These are phyloP conservation scores for Cantharis nigra DNA, from an alignment of 2,888 invertebrate species.

Conservation along the genomic window DNA sequence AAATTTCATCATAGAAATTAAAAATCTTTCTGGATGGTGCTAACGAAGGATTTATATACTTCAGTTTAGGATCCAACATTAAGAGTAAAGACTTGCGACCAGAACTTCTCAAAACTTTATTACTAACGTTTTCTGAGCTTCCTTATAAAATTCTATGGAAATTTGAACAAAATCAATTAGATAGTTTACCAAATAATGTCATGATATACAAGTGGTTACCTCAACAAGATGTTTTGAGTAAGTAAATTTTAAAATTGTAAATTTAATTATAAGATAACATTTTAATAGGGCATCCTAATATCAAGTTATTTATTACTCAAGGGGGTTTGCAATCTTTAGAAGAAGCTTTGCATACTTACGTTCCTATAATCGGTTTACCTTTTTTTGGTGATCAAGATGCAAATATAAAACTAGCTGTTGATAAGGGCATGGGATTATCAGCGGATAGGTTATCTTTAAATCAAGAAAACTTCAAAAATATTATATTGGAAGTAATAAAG, in stretches of 20 bases:
- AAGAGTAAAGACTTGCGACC: conserved; percentile 24
- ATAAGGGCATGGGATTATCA: neutral
- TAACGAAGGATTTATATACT: conserved; percentile 34
- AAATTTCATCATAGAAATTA: neutral
- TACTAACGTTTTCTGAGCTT: conserved; percentile 50
- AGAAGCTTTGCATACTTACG: neutral
- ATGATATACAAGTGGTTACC: conserved; percentile 53
- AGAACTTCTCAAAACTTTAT: conserved; percentile 43
- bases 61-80: conserved; percentile 10
- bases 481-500: neutral
- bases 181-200: conserved; percentile 50
- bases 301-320: neutral
- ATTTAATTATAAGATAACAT: neutral
- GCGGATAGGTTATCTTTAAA: neutral
- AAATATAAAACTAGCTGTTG: neutral
- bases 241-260: neutral
- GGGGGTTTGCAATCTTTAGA: conserved; percentile 25
- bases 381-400: neutral
- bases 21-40: neutral
- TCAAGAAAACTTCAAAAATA: neutral
- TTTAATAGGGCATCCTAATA: neutral
- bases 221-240: conserved; percentile 52
- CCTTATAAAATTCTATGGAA: conserved; percentile 56
- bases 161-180: conserved; percentile 48
- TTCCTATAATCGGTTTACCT: neutral